Evolutionary conservation across 2,113 vertebrate genomes (phyloP), one percentile per base, ranked within the genome.

Genomic region (Psettodes erumei): DNA sequence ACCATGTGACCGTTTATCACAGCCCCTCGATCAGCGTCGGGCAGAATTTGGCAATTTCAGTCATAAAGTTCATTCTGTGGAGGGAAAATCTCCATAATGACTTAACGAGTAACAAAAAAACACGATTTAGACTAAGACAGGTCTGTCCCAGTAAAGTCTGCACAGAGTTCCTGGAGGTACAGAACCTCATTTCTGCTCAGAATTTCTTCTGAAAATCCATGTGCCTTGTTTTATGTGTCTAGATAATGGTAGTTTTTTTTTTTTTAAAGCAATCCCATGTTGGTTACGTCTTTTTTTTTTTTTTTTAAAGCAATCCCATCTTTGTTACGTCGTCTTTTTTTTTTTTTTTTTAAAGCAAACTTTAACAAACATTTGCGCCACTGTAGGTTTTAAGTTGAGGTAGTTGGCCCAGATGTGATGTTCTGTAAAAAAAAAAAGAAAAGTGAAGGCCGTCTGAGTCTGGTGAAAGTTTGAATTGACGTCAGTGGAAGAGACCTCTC

Each of bases 31-130:
- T 16, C 25, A 12, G 7, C 8, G 23, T 45, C 43, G 2, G 9
- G 18, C 43, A n/a, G 18, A 19, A 43, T 43, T 43, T 43, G 18
- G 18, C 6, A 18, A 45, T 21, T 21, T n/a, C 43, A 45, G 18
- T 45, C 6, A n/a, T 45, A 45, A 19, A 5, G 5, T 13, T 40
- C 7, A 43, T 43, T 43, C 5, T 45, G 6, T 45, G 43, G 3
- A 9, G 18, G 18, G 8, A 23, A 51, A 27, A 27, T 27, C 23
- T 27, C 4, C 10, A 23, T 9, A 45, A 21, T 9, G 9, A 23
- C 21, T n/a, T n/a, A n/a, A n/a, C n/a, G n/a, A 61, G 55, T 37
- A 38, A 59, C 56, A 59, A 35, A 59, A n/a, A 53, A 51, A 35
- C 5, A 28, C 16, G 28, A 53, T 53, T 18, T 15, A 55, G 53